A percentile compares a stretch with the other conserved stretches of the same genome.
phyloP scores from a whole-genome alignment of 2,113 vertebrate species.

The Eptesicus fuscus region DNA sequence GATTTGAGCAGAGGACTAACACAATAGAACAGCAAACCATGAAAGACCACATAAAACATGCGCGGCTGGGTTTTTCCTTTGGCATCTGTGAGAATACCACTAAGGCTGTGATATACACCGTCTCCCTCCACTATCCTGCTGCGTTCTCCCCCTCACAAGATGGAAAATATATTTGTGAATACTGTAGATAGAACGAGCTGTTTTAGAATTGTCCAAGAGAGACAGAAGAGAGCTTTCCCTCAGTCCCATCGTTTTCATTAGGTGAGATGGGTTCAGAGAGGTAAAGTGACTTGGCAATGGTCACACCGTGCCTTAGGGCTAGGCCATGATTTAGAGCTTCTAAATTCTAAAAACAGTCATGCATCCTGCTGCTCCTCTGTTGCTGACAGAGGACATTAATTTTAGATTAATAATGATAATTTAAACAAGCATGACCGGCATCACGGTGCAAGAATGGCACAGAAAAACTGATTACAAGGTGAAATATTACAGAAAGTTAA shows the following conservation, averaged over 20 bases:
- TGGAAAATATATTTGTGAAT: background rate
- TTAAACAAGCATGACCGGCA: background rate
- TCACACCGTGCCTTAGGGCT: background rate
- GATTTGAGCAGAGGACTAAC: background rate
- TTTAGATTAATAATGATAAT: background rate
- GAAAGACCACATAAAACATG: background rate
- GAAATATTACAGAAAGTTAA: background rate
- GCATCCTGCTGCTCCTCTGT: background rate
- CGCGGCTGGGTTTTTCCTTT: fast-evolving
- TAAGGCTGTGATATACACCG: fast-evolving
- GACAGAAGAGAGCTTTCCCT: background rate
- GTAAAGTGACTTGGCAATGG: background rate
- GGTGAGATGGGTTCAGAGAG: background rate
- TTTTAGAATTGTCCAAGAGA: background rate
- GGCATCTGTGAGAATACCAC: background rate
- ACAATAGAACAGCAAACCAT: background rate
- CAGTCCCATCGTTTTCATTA: background rate
- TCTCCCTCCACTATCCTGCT: background rate
- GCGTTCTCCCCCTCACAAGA: background rate
- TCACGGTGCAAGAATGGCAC: background rate
- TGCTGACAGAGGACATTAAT: background rate
- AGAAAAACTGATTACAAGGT: background rate
- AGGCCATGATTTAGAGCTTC: background rate
- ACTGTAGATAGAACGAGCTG: background rate
- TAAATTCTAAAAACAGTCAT: background rate